phyloP scores from a whole-genome alignment of 2,113 vertebrate genomes.

The Elephantulus edwardii region DNA sequence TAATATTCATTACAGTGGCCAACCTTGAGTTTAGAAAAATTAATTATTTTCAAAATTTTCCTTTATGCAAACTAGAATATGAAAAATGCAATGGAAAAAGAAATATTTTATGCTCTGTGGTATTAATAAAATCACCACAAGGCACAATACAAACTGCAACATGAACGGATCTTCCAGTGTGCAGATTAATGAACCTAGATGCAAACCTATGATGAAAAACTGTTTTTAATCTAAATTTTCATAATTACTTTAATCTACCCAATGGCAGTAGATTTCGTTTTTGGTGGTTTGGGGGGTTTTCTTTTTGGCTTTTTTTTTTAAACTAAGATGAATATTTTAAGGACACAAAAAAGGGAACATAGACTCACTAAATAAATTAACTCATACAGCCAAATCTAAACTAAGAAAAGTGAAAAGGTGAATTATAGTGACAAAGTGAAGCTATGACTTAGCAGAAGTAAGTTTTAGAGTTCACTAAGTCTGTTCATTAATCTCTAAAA shows the following conservation, averaged over 20 bases:
- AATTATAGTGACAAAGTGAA: slow-evolving; percentile 14
- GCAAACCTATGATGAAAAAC: not conserved
- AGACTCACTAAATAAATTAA: not conserved
- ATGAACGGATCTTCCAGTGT: not conserved
- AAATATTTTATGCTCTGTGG: not conserved
- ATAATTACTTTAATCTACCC: too few relatives aligned
- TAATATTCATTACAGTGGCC: not conserved
- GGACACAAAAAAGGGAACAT: not conserved
- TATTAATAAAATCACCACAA: slow-evolving; percentile 22
- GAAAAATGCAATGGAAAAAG: slow-evolving; percentile 24
- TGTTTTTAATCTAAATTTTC: slow-evolving; percentile 25
- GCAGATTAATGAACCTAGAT: not conserved
- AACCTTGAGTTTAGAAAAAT: slow-evolving; percentile 11
- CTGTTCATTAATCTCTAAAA: slow-evolving; percentile 12
- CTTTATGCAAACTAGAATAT: not conserved
- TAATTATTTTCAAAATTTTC: slow-evolving; percentile 30
- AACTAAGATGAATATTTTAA: too few relatives aligned
- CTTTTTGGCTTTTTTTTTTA: too few relatives aligned
- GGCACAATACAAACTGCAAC: not conserved
- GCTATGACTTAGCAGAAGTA: not conserved
- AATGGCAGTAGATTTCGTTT: too few relatives aligned
- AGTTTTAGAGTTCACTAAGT: not conserved
- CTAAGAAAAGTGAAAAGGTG: not conserved
- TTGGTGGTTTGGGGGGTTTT: too few relatives aligned
- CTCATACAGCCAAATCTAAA: not conserved